phyloP scores from a whole-genome alignment of 2,113 vertebrate genomes.

The Rhynchomys soricoides region DNA sequence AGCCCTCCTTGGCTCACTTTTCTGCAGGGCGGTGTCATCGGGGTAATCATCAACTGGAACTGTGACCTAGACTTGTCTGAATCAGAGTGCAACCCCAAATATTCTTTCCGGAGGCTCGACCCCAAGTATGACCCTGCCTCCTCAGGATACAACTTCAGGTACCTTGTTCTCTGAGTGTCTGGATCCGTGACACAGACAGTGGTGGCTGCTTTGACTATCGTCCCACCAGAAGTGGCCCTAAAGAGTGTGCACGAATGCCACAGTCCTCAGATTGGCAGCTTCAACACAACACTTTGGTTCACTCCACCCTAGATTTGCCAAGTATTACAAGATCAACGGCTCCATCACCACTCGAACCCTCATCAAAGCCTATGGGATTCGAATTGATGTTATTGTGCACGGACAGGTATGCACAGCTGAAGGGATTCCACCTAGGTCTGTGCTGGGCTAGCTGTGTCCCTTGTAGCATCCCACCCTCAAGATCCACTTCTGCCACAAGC shows the following conservation, averaged over 20 bases:
- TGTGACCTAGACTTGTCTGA: slow-evolving; percentile 90
- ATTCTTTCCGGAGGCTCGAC: slow-evolving; percentile 91
- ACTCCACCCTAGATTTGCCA: slow-evolving; percentile 87
- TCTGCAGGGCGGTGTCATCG: slow-evolving; percentile 90
- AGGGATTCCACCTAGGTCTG: neutral
- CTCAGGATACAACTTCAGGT: slow-evolving; percentile 91
- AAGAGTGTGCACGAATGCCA: too few species aligned
- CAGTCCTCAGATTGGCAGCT: neutral
- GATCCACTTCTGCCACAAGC: neutral
- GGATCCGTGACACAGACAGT: neutral
- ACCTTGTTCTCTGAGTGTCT: neutral
- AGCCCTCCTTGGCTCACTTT: neutral
- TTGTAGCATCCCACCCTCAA: too few species aligned
- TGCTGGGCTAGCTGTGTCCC: neutral
- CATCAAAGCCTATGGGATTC: slow-evolving; percentile 93
- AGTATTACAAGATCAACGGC: slow-evolving; percentile 88
- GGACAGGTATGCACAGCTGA: slow-evolving; percentile 87
- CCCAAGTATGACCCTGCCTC: slow-evolving; percentile 83
- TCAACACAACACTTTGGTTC: neutral
- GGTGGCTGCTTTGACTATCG: neutral
- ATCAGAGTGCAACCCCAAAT: slow-evolving; percentile 88
- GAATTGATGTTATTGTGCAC: slow-evolving; percentile 93
- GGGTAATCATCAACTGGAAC: slow-evolving; percentile 90
- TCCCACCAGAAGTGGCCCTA: neutral
- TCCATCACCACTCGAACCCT: slow-evolving; percentile 88